These are phyloP conservation scores for Colletes collaris DNA, from an alignment of 2,888 invertebrate genomes.

Conservation along the genomic window DNA sequence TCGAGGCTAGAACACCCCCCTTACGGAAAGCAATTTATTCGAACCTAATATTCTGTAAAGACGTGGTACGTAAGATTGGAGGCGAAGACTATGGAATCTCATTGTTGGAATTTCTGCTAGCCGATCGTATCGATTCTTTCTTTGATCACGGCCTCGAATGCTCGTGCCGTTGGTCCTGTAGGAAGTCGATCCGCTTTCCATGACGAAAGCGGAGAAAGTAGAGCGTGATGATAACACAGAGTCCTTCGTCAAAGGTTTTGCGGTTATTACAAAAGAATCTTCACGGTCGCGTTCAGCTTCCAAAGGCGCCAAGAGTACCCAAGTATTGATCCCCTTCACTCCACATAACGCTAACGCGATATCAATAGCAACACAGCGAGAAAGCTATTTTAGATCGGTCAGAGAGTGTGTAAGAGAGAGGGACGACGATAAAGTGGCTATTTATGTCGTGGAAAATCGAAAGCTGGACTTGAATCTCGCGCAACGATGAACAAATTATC, in stretches of 20 bases:
- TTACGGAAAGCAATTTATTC: too few relatives aligned
- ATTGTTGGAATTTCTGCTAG: too few relatives aligned
- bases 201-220: slow-evolving; percentile 49
- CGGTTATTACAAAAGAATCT: slow-evolving; percentile 67
- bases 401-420: slow-evolving; percentile 24
- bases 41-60: too few relatives aligned
- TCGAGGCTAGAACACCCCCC: too few relatives aligned
- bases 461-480: slow-evolving; percentile 20
- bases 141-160: too few relatives aligned
- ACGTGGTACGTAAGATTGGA: too few relatives aligned
- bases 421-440: slow-evolving; percentile 32
- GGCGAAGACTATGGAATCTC: too few relatives aligned
- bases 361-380: slow-evolving; percentile 63
- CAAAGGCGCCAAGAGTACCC: slow-evolving; percentile 58
- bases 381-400: slow-evolving; percentile 61
- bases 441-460: slow-evolving; percentile 52
- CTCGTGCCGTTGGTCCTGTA: slow-evolving; percentile 31
- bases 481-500: slow-evolving; percentile 2
- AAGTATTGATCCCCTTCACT: slow-evolving; percentile 65
- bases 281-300: slow-evolving; percentile 62
- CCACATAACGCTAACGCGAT: slow-evolving; percentile 60
- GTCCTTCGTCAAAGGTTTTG: slow-evolving; percentile 56
- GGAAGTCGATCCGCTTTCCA: slow-evolving; percentile 51
- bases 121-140: too few relatives aligned
- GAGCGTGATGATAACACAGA: slow-evolving; percentile 63